Conservation (phyloP, 2,797 vertebrate genomes). For the Phalloptychus januarius region DNA sequence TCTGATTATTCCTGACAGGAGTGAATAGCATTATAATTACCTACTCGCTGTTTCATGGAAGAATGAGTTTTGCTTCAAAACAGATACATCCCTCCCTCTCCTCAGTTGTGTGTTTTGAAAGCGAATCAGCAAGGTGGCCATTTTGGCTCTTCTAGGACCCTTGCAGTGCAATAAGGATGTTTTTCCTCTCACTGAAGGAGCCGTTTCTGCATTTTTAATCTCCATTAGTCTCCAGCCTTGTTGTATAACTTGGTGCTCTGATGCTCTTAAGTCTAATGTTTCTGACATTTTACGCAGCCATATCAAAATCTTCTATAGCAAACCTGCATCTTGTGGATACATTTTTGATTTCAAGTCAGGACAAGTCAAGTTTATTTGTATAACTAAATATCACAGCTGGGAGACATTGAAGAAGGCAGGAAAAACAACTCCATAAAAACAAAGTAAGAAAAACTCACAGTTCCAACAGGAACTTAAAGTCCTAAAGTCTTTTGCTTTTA, state of each 20-base stretch:
- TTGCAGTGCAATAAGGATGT: slow-evolving; percentile 34
- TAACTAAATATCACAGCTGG: slow-evolving; percentile 18
- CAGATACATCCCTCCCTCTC: neutral
- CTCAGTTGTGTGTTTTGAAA: slow-evolving; percentile 21
- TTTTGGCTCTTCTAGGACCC: slow-evolving; percentile 29
- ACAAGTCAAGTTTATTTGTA: slow-evolving; percentile 47
- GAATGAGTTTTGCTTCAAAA: slow-evolving; percentile 19
- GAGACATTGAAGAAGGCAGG: slow-evolving; percentile 3
- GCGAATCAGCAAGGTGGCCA: slow-evolving; percentile 20
- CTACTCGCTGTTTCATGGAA: slow-evolving; percentile 25
- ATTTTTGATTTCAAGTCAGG: slow-evolving; percentile 62
- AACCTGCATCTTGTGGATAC: slow-evolving; percentile 27
- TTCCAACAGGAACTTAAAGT: neutral
- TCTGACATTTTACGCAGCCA: slow-evolving; percentile 35
- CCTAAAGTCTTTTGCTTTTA: neutral
- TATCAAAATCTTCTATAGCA: slow-evolving; percentile 19
- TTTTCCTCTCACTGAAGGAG: slow-evolving; percentile 46
- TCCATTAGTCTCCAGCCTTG: slow-evolving; percentile 33
- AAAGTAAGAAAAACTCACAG: neutral
- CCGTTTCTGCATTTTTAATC: slow-evolving; percentile 54
- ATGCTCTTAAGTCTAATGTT: slow-evolving; percentile 15
- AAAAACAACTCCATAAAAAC: slow-evolving; percentile 8
- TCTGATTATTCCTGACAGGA: slow-evolving; percentile 50
- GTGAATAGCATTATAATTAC: slow-evolving; percentile 35
- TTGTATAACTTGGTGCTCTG: slow-evolving; percentile 17